Percentiles rank a stretch among this genome's conserved stretches.
These are phyloP conservation scores for Apeltes quadracus DNA, from an alignment of 2,113 vertebrate species.

Conservation along the genomic window DNA sequence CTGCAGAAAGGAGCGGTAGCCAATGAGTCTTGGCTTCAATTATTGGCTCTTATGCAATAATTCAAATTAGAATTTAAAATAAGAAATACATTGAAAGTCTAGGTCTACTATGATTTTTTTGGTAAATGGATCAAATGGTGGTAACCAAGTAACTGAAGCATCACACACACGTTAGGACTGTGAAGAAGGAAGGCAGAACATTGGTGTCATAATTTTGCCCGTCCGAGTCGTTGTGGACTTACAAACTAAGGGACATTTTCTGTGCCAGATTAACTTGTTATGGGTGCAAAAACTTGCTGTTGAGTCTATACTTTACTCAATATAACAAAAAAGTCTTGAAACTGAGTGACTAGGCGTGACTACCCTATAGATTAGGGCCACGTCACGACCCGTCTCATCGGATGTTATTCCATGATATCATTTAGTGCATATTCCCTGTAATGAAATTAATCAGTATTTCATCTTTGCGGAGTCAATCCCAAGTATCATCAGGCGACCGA, in stretches of 20 bases:
- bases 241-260: neutral
- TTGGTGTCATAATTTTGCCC: neutral
- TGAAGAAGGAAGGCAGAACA: neutral
- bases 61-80: neutral
- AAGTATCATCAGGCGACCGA: too few relatives aligned
- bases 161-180: neutral
- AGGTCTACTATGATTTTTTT: neutral
- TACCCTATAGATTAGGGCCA: neutral
- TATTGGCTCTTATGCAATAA: neutral
- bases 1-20: conserved; percentile 1
- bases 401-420: neutral
- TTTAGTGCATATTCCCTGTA: neutral
- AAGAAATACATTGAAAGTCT: neutral
- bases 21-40: neutral
- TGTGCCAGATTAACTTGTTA: too few relatives aligned
- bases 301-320: neutral
- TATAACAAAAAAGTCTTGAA: neutral
- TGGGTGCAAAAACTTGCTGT: neutral
- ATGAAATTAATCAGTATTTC: neutral
- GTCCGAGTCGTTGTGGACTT: neutral
- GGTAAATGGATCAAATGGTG: neutral
- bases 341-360: neutral
- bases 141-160: neutral
- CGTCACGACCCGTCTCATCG: neutral
- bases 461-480: too few relatives aligned